Percentiles rank a stretch among this genome's conserved stretches.
Conservation (phyloP, 2,797 vertebrate genomes). For the Nannoperca obscura region DNA sequence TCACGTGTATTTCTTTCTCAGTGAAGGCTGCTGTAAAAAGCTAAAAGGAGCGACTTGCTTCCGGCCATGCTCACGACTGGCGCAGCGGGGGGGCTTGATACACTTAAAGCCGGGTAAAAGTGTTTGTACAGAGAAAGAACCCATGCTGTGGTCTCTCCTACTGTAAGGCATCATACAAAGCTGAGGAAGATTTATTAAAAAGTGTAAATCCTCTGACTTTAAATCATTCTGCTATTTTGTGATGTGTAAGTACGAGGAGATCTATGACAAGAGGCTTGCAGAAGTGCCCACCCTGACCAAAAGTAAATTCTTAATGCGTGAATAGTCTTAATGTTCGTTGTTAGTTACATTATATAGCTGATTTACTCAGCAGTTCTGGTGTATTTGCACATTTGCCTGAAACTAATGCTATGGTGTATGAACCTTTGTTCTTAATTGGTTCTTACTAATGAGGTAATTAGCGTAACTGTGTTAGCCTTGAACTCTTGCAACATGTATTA, state of each 20-base stretch:
- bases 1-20: neutral
- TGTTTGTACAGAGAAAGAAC: slow-evolving; percentile 25
- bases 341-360: neutral
- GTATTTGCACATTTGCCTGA: neutral
- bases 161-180: neutral
- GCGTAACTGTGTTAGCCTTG: neutral
- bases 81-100: neutral
- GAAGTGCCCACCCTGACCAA: neutral
- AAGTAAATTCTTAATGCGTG: neutral
- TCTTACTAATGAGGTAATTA: neutral
- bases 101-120: neutral
- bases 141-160: slow-evolving; percentile 7
- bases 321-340: neutral
- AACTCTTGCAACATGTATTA: neutral
- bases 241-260: neutral
- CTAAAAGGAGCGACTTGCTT: neutral
- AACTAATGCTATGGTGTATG: neutral
- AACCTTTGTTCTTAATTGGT: neutral
- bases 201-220: neutral
- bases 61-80: neutral
- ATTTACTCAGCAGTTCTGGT: neutral
- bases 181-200: slow-evolving; percentile 4
- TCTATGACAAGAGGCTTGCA: neutral
- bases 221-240: neutral
- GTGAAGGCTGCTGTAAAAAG: neutral